A percentile compares a stretch with the other conserved stretches of the same genome.
These are phyloP conservation scores for Linnaemya tessellans DNA, from an alignment of 2,888 invertebrate genomes.

Conservation along the genomic window DNA sequence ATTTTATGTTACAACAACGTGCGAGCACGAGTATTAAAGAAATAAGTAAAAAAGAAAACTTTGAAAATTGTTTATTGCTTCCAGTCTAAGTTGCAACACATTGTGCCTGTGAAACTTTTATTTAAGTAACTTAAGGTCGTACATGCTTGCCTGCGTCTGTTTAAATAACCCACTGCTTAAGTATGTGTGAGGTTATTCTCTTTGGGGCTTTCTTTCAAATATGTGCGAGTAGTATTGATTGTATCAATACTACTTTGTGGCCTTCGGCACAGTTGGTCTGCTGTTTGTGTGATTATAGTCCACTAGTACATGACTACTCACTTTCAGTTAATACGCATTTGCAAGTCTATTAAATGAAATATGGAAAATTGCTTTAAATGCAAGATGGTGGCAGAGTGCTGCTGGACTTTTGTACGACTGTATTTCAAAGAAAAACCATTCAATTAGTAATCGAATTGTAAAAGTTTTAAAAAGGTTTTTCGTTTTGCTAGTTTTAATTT, in stretches of 20 bases:
- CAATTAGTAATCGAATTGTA: neutral
- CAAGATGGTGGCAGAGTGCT: neutral
- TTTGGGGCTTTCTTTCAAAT: conserved; percentile 13
- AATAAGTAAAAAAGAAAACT: neutral
- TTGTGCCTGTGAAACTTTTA: neutral
- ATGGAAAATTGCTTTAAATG: neutral
- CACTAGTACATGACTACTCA: neutral
- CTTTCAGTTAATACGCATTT: neutral
- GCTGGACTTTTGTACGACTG: neutral
- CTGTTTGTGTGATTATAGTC: neutral
- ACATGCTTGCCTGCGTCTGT: neutral
- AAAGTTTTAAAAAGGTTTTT: neutral
- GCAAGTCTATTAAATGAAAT: neutral
- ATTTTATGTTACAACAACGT: neutral
- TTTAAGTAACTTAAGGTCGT: neutral
- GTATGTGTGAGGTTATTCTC: neutral
- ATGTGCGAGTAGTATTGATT: neutral
- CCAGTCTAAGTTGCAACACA: conserved; percentile 13
- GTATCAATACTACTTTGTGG: conserved; percentile 26
- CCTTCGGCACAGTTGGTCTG: conserved; percentile 7
- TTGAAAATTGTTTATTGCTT: conserved; percentile 7
- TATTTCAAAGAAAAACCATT: neutral
- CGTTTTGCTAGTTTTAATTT: too few species aligned
- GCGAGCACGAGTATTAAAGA: neutral
- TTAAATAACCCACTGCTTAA: neutral